These are phyloP conservation scores for Pedionomus torquatus DNA, from an alignment of 2,113 vertebrate genomes.

Conservation along the genomic window DNA sequence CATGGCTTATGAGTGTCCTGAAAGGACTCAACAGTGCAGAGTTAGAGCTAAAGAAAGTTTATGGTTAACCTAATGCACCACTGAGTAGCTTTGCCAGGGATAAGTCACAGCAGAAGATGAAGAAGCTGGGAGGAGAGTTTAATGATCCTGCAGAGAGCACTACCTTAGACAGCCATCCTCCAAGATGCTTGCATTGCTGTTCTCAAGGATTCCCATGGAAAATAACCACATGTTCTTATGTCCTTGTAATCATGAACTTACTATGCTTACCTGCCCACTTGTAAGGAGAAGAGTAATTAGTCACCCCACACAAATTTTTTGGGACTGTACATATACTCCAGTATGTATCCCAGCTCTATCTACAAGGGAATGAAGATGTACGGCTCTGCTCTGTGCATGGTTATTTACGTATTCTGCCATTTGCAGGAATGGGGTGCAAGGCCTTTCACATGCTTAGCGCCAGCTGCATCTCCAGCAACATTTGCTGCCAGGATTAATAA, in stretches of 20 bases:
- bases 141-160: not conserved
- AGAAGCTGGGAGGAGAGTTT: not conserved
- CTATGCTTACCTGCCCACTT: constrained; percentile 30
- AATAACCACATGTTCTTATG: constrained; percentile 18
- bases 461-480: not conserved
- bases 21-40: not conserved
- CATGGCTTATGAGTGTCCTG: not conserved
- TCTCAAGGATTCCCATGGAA: constrained; percentile 36
- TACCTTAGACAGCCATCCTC: not conserved
- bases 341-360: not conserved
- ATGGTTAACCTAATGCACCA: not conserved
- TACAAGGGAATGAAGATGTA: not conserved
- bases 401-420: not conserved
- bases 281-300: constrained; percentile 18
- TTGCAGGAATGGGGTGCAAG: not conserved
- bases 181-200: not conserved
- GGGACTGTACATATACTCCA: not conserved
- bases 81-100: not conserved
- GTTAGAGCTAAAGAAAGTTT: not conserved
- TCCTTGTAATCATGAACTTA: not conserved
- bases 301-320: not conserved
- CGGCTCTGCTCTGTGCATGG: not conserved
- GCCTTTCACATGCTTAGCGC: not conserved
- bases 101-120: not conserved
- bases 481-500: not conserved